Conservation (phyloP, 2,888 invertebrate genomes). For the Salticus scenicus region DNA sequence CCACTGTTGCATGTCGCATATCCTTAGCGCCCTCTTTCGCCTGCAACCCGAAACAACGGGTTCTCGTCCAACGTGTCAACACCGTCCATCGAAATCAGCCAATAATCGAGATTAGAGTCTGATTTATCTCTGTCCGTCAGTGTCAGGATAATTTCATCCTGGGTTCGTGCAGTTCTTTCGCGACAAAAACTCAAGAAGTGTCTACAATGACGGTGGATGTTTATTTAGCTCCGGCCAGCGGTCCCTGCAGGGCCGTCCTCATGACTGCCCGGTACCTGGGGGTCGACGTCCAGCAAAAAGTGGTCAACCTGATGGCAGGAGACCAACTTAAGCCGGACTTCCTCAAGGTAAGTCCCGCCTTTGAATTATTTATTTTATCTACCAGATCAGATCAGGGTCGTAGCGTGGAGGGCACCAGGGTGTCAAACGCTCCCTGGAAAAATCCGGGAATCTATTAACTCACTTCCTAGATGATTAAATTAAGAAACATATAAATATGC, state of each 20-base stretch:
- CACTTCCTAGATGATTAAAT: no score
- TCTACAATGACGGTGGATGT: constrained; percentile 66
- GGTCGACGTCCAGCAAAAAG: constrained; percentile 82
- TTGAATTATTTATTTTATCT: no score
- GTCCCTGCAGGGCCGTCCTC: constrained; percentile 82
- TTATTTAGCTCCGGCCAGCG: constrained; percentile 64
- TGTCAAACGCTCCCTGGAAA: no score
- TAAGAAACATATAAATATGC: no score
- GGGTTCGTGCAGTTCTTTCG: constrained; percentile 63
- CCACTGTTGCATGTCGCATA: not conserved
- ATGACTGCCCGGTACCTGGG: constrained; percentile 82
- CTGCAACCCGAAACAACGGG: not conserved
- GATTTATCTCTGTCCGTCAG: not conserved
- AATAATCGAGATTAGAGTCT: no score
- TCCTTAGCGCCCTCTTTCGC: not conserved
- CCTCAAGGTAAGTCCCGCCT: constrained; percentile 79
- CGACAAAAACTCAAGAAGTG: constrained; percentile 48
- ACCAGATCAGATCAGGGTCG: no score
- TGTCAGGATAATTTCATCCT: constrained; percentile 13
- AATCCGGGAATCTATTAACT: no score
- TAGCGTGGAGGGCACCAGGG: no score
- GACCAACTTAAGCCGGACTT: constrained; percentile 83
- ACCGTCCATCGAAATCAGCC: not conserved
- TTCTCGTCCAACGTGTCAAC: not conserved
- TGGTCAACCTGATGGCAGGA: constrained; percentile 80